A percentile compares a stretch with the other conserved stretches of the same genome.
These are phyloP conservation scores for Pteria penguin DNA, from an alignment of 2,888 invertebrate species.

Conservation along the genomic window DNA sequence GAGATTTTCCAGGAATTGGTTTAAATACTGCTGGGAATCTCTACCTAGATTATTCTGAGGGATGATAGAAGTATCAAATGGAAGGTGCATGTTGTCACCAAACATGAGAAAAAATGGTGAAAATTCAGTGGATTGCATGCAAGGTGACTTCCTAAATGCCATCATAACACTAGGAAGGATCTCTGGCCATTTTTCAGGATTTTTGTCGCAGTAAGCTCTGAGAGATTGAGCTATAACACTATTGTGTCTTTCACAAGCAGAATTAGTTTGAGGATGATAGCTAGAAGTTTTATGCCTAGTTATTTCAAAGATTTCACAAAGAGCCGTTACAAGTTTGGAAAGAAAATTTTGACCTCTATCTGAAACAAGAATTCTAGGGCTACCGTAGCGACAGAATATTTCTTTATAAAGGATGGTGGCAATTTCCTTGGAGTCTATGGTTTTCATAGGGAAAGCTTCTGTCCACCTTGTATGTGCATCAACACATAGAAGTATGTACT, in stretches of 20 bases:
- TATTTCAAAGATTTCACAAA: slow-evolving; percentile 50
- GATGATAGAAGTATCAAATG: slow-evolving; percentile 21
- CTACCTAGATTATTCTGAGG: not conserved
- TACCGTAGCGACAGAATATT: slow-evolving; percentile 50
- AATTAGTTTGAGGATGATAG: slow-evolving; percentile 48
- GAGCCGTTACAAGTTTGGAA: slow-evolving; percentile 36
- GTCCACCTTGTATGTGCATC: slow-evolving; percentile 17
- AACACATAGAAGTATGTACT: slow-evolving; percentile 15
- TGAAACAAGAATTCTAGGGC: slow-evolving; percentile 36
- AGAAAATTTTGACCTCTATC: slow-evolving; percentile 47
- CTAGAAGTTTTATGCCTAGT: slow-evolving; percentile 44
- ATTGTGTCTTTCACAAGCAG: slow-evolving; percentile 46
- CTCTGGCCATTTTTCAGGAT: slow-evolving; percentile 47
- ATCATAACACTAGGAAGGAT: slow-evolving; percentile 45
- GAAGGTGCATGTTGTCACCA: slow-evolving; percentile 30
- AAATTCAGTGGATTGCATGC: slow-evolving; percentile 18
- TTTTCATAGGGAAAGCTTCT: slow-evolving; percentile 43
- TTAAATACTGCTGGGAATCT: slow-evolving; percentile 3
- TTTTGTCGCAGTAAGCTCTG: slow-evolving; percentile 39
- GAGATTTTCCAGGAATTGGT: slow-evolving; percentile 11
- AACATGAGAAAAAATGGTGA: slow-evolving; percentile 24
- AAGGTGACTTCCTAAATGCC: slow-evolving; percentile 43
- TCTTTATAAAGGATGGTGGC: slow-evolving; percentile 45
- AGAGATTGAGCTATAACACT: slow-evolving; percentile 41
- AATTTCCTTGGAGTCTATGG: slow-evolving; percentile 44